Conservation (phyloP, 1,140 invertebrate species). For the Temnothorax nylanderi region DNA sequence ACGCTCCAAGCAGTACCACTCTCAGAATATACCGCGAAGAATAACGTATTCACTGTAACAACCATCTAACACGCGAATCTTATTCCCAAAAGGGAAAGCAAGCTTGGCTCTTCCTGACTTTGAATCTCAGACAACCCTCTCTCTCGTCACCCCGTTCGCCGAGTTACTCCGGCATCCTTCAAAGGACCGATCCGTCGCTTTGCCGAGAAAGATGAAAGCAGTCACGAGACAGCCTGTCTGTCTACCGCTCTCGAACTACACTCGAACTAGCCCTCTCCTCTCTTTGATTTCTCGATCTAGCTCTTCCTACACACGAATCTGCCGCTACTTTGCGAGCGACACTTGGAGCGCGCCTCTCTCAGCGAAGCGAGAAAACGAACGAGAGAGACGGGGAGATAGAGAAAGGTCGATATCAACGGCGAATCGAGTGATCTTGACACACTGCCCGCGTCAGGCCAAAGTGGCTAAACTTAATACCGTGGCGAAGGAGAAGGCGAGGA, state of each 20-base stretch:
- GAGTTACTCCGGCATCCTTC: conserved; percentile 31
- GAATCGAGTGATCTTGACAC: conserved; percentile 80
- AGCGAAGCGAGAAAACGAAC: conserved; percentile 10
- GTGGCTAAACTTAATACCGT: conserved; percentile 75
- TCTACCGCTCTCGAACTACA: conserved; percentile 56
- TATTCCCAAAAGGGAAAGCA: conserved; percentile 4
- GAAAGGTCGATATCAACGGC: conserved; percentile 50
- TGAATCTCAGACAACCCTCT: conserved; percentile 27
- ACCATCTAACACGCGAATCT: conserved; percentile 39
- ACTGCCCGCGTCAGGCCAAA: conserved; percentile 74
- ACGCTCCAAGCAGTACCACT: conserved; percentile 20
- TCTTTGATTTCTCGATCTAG: conserved; percentile 10
- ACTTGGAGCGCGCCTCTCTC: conserved; percentile 26
- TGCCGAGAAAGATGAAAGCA: conserved; percentile 45
- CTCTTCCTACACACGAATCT: conserved; percentile 34
- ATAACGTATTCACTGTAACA: conserved; percentile 53
- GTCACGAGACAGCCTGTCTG: conserved; percentile 43
- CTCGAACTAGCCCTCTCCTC: conserved; percentile 54
- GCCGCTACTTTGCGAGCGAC: conserved; percentile 61
- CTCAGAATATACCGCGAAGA: conserved; percentile 9
- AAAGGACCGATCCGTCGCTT: conserved; percentile 51
- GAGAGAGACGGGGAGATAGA: conserved; percentile 44
- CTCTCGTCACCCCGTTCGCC: background rate
- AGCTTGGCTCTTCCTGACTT: background rate
- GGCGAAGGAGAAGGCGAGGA: conserved; percentile 56